Evolutionary conservation across 2,113 vertebrate genomes (phyloP), one percentile per base, ranked within the genome.

Genomic region (Thunnus thynnus): DNA sequence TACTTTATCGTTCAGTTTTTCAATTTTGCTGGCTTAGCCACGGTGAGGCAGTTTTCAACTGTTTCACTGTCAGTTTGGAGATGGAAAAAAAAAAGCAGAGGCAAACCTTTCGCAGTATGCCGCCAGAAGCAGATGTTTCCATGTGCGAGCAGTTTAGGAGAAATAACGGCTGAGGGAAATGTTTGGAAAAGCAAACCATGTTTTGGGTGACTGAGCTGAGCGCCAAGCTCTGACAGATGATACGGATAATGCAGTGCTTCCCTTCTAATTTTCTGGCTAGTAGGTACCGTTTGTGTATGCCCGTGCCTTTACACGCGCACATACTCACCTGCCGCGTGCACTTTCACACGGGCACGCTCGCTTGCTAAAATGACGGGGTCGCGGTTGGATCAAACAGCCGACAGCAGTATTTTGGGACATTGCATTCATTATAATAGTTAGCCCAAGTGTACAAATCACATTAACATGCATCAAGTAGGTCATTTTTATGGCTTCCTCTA

Each of bases 381-480:
- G 6, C 27, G 27, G 27, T 36, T 3, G 82, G 89, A 80, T 27
- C 25, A 22, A n/a, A 30, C 10, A 52, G 72, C 85, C 36, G 4
- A 20, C 54, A 75, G 82, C 72, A 2, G 7, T 32, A 13, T 81
- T 82, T 69, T 25, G 36, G 64, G 46, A 48, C 50, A 30, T 10
- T 47, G 72, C 62, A 3, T 81, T 90, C 84, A 72, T 91, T 89
- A 76, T 65, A 82, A 88, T 36, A 89, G 89, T 92, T 84, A 86
- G 76, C 10, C 85, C 82, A 74, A 84, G 86, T 86, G 90, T 90
- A 80, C 90, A 91, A 91, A 88, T 89, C 89, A 86, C 80, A 88
- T 91, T 80, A 86, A 84, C 56, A 76, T 78, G 75, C 83, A 87
- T 89, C 89, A 92, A 88, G 76, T 88, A 83, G 91, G 91, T 92